Conservation (phyloP, 1,140 invertebrate genomes). For the Drosophila takahashii region DNA sequence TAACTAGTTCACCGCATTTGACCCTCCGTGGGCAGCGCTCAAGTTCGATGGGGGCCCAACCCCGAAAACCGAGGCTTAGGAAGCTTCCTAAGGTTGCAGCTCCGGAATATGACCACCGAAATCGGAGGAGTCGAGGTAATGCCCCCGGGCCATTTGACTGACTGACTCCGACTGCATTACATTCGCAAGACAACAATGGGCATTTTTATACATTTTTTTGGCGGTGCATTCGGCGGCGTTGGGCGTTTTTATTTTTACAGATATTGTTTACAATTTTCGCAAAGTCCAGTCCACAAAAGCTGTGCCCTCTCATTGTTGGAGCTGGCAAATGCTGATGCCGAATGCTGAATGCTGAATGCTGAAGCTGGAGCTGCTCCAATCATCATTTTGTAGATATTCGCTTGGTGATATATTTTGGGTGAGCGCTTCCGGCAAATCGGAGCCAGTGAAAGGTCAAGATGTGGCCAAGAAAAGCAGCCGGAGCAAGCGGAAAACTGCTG, state of each 20-base stretch:
- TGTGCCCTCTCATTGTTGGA: constrained; percentile 33
- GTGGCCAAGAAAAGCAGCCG: constrained; percentile 69
- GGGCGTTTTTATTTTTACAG: constrained; percentile 83
- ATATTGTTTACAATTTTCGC: constrained; percentile 76
- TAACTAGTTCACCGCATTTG: constrained; percentile 56
- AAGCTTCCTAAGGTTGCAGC: constrained; percentile 41
- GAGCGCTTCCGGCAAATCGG: constrained; percentile 79
- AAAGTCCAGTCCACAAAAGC: constrained; percentile 42
- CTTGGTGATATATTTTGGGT: constrained; percentile 81
- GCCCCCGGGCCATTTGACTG: constrained; percentile 32
- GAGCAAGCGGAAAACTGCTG: constrained; percentile 54
- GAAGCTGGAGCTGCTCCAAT: constrained; percentile 42
- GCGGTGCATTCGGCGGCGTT: constrained; percentile 60
- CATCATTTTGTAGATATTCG: constrained; percentile 74
- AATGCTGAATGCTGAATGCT: too few relatives aligned
- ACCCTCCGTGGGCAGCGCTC: constrained; percentile 41
- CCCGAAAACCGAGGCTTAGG: constrained; percentile 11
- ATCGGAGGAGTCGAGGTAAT: constrained; percentile 18
- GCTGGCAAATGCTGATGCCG: constrained; percentile 8
- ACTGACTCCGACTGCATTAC: constrained; percentile 36
- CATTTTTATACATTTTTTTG: constrained; percentile 43
- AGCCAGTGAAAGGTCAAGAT: constrained; percentile 75
- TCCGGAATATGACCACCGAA: constrained; percentile 26
- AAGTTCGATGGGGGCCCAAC: constrained; percentile 44
- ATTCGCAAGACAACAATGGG: constrained; percentile 71